Evolutionary conservation across 2,113 vertebrate genomes (phyloP).

Genomic region (Solea solea): DNA sequence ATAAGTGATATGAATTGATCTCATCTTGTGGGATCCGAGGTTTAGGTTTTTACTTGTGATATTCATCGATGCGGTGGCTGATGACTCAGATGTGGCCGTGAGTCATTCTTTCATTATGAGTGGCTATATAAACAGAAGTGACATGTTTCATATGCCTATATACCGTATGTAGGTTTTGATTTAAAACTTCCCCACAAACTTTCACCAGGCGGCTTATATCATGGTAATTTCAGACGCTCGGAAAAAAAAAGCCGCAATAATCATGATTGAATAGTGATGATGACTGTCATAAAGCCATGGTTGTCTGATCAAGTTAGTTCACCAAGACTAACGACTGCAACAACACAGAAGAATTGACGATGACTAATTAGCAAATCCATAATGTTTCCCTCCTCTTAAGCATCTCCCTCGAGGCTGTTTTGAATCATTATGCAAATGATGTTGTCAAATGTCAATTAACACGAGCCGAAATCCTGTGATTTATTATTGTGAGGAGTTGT

Average conservation of each 20-base stretch:
- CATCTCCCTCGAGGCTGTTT: constrained; percentile 78
- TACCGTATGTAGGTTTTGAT: constrained; percentile 16
- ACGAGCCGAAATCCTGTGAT: constrained; percentile 75
- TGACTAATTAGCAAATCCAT: constrained; percentile 83
- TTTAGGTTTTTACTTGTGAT: background rate
- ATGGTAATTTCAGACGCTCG: constrained; percentile 52
- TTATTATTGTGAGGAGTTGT: constrained; percentile 75
- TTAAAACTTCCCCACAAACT: constrained; percentile 49
- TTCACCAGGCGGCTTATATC: constrained; percentile 56
- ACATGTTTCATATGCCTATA: background rate
- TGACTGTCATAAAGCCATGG: constrained; percentile 77
- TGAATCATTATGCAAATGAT: constrained; percentile 83
- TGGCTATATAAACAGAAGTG: constrained; percentile 7
- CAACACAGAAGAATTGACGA: constrained; percentile 71
- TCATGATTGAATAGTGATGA: constrained; percentile 77
- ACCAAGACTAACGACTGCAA: constrained; percentile 76
- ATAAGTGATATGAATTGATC: background rate
- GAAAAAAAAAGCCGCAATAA: constrained; percentile 65
- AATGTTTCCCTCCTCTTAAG: constrained; percentile 79
- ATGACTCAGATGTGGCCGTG: background rate
- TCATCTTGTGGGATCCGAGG: background rate
- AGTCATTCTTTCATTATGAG: constrained; percentile 10
- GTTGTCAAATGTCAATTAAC: constrained; percentile 83
- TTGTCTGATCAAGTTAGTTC: constrained; percentile 81
- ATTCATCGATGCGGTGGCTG: background rate